phyloP scores from a whole-genome alignment of 2,797 vertebrate species.

The Artibeus lituratus region DNA sequence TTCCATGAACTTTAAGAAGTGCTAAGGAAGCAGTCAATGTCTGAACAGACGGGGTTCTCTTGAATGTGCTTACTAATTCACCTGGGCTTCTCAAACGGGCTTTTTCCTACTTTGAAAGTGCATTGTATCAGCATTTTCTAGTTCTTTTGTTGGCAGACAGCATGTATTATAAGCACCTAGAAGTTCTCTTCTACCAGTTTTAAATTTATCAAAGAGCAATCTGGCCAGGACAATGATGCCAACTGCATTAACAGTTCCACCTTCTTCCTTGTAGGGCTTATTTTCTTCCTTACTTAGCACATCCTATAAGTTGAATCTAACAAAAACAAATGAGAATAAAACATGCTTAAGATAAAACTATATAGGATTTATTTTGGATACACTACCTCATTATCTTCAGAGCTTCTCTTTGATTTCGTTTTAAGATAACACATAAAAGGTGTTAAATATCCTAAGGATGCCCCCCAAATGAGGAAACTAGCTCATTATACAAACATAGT shows the following conservation, averaged over 20 bases:
- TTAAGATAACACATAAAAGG: background rate
- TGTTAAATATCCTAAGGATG: background rate
- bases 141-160: conserved; percentile 21
- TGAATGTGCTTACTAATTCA: background rate
- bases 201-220: background rate
- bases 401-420: background rate
- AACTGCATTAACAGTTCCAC: background rate
- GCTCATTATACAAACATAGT: background rate
- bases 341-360: background rate
- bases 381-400: background rate
- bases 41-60: conserved; percentile 31
- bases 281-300: background rate
- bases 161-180: background rate
- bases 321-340: background rate
- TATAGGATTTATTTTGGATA: background rate
- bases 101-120: background rate
- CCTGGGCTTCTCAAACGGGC: background rate
- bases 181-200: background rate
- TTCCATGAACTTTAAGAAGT: background rate
- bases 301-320: background rate
- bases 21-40: background rate
- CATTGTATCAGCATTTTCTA: background rate
- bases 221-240: background rate
- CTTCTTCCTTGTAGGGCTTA: background rate
- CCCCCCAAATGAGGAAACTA: background rate